Percentiles rank a stretch among this genome's conserved stretches.
phyloP scores from a whole-genome alignment of 1,140 invertebrate species.

The Trichonephila clavipes region DNA sequence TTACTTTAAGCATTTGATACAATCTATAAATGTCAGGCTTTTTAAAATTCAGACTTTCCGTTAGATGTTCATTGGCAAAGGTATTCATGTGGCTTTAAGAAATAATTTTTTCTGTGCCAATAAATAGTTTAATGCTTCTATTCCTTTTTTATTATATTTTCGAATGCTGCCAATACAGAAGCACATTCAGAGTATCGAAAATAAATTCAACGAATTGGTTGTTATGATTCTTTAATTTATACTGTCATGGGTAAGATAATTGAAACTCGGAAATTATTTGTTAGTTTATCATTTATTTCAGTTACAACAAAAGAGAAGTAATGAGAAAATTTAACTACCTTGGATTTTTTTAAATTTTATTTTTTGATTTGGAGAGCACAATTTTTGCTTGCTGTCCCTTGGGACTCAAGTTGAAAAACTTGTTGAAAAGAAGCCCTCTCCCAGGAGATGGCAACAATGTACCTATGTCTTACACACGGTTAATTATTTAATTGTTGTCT shows the following conservation, averaged over 20 bases:
- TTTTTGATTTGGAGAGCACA: conserved; percentile 8
- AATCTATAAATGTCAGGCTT: no score
- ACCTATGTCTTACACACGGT: conserved; percentile 68
- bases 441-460: conserved; percentile 64
- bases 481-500: conserved; percentile 77
- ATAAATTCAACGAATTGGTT: not conserved
- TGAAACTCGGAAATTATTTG: conserved; percentile 57
- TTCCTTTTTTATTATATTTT: not conserved
- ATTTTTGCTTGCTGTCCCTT: conserved; percentile 51
- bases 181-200: not conserved
- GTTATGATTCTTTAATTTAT: not conserved
- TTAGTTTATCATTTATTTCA: conserved; percentile 58
- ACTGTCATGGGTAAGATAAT: conserved; percentile 33
- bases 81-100: no score
- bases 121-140: no score
- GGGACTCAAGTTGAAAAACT: conserved; percentile 60
- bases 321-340: conserved; percentile 72
- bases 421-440: conserved; percentile 65
- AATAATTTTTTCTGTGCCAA: no score
- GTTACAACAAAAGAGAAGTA: conserved; percentile 57
- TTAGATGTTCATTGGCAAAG: no score
- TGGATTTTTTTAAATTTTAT: not conserved
- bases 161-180: not conserved
- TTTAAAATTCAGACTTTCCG: no score
- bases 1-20: no score